phyloP scores from a whole-genome alignment of 2,888 invertebrate species.

The Chloroclystis v-ata region DNA sequence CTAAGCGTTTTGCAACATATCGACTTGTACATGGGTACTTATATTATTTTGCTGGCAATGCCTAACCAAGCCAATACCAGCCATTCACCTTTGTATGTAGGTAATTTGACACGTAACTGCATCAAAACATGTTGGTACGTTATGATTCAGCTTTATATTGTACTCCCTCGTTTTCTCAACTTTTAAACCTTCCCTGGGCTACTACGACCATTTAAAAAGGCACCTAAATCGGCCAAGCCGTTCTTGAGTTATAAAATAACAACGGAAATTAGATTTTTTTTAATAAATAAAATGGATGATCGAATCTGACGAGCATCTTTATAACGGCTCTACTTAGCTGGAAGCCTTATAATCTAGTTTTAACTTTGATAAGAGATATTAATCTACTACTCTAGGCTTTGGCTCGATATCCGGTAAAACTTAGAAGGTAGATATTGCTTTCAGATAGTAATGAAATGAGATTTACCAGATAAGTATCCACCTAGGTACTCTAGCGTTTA shows the following conservation, averaged over 20 bases:
- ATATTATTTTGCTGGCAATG: constrained; percentile 20
- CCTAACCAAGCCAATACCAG: constrained; percentile 1
- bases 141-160: constrained; percentile 13
- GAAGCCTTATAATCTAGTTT: background rate
- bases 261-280: too few species aligned
- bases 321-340: background rate
- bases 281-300: too few species aligned
- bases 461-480: too few species aligned
- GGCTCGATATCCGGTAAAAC: background rate
- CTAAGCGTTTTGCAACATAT: constrained; percentile 57
- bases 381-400: background rate
- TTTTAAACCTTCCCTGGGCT: too few species aligned
- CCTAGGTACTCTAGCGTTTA: too few species aligned
- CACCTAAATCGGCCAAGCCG: too few species aligned
- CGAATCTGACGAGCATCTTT: too few species aligned
- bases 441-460: too few species aligned
- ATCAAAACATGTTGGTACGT: background rate
- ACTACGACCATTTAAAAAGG: too few species aligned
- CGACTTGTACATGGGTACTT: constrained; percentile 59
- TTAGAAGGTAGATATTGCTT: background rate
- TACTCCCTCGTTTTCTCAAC: too few species aligned
- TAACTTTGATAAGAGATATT: background rate
- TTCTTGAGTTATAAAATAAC: too few species aligned
- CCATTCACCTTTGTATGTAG: constrained; percentile 29
- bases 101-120: constrained; percentile 32